Percentiles rank a stretch among this genome's conserved stretches.
Conservation (phyloP, 2,113 vertebrate species). For the Regulus satrapa region DNA sequence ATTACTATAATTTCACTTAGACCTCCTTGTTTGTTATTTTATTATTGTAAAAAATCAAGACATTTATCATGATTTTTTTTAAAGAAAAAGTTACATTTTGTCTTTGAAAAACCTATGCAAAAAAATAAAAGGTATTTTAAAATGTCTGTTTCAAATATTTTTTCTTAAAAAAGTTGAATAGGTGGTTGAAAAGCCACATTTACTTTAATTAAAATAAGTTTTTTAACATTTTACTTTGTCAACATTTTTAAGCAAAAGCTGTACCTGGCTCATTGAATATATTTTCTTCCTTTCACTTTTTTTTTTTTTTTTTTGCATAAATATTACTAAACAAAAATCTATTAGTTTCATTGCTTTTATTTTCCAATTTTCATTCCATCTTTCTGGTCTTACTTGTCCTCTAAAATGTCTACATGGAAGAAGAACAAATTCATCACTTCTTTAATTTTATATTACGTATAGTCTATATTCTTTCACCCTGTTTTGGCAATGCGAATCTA, state of each 20-base stretch:
- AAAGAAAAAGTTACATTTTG: neutral
- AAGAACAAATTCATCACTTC: neutral
- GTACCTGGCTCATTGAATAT: neutral
- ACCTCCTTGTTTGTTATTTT: neutral
- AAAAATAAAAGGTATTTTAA: neutral
- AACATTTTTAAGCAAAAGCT: neutral
- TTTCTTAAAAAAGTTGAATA: neutral
- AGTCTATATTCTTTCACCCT: fast-evolving
- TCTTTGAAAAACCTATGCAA: neutral
- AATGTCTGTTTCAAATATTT: neutral
- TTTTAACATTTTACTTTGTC: neutral
- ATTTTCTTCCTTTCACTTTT: neutral
- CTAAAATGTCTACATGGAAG: neutral
- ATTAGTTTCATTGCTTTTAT: neutral
- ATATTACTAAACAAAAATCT: neutral
- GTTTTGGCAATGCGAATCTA: fast-evolving
- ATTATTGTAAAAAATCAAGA: neutral
- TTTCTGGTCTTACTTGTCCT: neutral
- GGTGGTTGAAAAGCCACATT: fast-evolving
- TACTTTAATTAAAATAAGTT: neutral
- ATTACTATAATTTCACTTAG: fast-evolving
- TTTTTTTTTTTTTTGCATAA: neutral
- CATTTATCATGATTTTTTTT: fast-evolving
- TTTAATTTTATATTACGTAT: neutral
- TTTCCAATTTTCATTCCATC: neutral